These are phyloP conservation scores for Ptiloglossa arizonensis DNA, from an alignment of 1,140 invertebrate genomes.

Conservation along the genomic window DNA sequence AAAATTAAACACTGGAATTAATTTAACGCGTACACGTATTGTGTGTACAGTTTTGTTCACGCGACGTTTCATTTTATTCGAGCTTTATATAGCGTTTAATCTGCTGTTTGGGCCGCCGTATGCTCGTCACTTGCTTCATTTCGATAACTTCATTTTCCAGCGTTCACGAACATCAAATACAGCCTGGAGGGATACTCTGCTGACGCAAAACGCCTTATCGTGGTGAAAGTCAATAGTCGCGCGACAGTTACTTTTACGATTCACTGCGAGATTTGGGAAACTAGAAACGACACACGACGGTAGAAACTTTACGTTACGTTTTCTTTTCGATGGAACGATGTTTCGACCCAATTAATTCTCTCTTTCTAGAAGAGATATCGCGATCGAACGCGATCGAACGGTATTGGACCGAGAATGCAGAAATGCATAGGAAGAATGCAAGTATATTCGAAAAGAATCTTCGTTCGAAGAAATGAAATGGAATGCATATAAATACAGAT, in stretches of 20 bases:
- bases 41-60: not conserved
- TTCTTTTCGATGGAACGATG: not conserved
- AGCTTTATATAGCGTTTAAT: not conserved
- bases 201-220: conserved; percentile 56
- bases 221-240: conserved; percentile 52
- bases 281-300: not conserved
- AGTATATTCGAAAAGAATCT: too few species aligned
- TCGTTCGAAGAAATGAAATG: too few species aligned
- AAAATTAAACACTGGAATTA: not conserved
- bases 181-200: not conserved
- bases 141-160: conserved; percentile 1
- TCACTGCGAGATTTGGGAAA: conserved; percentile 38
- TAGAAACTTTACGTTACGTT: conserved; percentile 5
- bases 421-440: too few species aligned
- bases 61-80: not conserved
- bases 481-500: too few species aligned
- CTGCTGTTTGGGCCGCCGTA: not conserved
- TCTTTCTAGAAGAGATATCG: not conserved
- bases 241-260: conserved; percentile 27
- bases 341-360: conserved; percentile 6
- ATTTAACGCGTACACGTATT: not conserved
- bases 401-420: not conserved
- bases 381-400: not conserved
- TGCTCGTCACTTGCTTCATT: too few species aligned
- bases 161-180: not conserved